These are phyloP conservation scores for Lingula anatina DNA, from an alignment of 2,888 invertebrate species.

Conservation along the genomic window DNA sequence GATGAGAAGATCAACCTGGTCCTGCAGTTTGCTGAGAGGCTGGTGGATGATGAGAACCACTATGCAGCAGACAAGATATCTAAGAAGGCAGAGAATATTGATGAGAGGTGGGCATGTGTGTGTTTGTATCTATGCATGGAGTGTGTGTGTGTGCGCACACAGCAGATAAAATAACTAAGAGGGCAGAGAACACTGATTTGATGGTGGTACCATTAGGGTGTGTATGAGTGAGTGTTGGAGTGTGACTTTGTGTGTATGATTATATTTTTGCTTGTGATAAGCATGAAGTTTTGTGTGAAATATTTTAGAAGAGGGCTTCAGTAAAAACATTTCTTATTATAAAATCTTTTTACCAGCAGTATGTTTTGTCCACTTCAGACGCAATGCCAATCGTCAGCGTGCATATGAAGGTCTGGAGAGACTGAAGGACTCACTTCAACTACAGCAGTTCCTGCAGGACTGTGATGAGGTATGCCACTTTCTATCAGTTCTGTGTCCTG, in stretches of 20 bases:
- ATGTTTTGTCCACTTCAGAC: constrained; percentile 40
- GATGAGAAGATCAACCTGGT: constrained; percentile 98
- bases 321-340: neutral
- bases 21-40: constrained; percentile 85
- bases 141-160: neutral
- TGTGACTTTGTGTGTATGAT: neutral
- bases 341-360: neutral
- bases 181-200: neutral
- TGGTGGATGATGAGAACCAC: constrained; percentile 82
- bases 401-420: constrained; percentile 88
- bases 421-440: constrained; percentile 85
- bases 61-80: constrained; percentile 94
- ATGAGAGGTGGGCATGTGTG: constrained; percentile 64
- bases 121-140: too few species aligned
- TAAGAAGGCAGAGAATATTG: constrained; percentile 92
- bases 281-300: neutral
- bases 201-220: neutral
- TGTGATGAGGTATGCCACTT: constrained; percentile 53
- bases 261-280: neutral
- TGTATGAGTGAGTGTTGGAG: neutral
- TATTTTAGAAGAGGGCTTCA: neutral
- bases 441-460: constrained; percentile 84
- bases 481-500: too few species aligned
- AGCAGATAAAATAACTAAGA: neutral
- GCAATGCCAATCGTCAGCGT: constrained; percentile 83